Percentiles rank a stretch among this genome's conserved stretches.
These are phyloP conservation scores for Globicephala melas DNA, from an alignment of 2,113 vertebrate species.

Conservation along the genomic window DNA sequence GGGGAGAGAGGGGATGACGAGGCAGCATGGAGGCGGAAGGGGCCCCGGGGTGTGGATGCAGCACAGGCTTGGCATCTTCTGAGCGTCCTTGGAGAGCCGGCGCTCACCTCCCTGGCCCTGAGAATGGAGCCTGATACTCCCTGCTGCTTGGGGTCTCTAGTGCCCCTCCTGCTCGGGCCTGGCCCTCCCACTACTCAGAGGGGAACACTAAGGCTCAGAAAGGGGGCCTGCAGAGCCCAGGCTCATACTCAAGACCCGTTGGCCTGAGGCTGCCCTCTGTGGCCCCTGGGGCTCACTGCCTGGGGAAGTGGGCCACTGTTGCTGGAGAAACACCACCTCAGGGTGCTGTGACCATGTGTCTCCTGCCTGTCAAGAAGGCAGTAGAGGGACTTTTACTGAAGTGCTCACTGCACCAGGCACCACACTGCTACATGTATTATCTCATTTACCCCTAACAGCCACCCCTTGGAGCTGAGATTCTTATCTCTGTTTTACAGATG, in stretches of 20 bases:
- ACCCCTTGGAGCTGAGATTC: neutral
- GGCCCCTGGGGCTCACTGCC: neutral
- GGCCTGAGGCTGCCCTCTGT: neutral
- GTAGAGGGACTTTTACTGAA: neutral
- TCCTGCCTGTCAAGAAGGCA: neutral
- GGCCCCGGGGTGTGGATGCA: neutral
- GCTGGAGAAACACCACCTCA: neutral
- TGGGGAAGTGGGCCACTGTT: neutral
- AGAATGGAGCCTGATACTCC: neutral
- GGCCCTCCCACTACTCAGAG: neutral
- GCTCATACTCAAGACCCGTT: neutral
- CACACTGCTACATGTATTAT: accelerated
- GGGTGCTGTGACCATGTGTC: neutral
- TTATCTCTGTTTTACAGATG: neutral
- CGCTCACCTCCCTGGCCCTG: neutral
- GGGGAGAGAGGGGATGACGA: accelerated
- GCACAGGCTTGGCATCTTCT: neutral
- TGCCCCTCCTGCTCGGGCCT: neutral
- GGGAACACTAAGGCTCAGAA: neutral
- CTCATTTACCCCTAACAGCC: neutral
- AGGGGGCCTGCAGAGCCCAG: neutral
- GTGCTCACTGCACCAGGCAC: neutral
- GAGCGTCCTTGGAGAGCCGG: neutral
- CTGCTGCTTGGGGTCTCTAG: neutral
- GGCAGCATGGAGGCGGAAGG: neutral